Evolutionary conservation across 2,888 invertebrate genomes (phyloP), one percentile per base, ranked within the genome.

Genomic region (Eristalis tenax): DNA sequence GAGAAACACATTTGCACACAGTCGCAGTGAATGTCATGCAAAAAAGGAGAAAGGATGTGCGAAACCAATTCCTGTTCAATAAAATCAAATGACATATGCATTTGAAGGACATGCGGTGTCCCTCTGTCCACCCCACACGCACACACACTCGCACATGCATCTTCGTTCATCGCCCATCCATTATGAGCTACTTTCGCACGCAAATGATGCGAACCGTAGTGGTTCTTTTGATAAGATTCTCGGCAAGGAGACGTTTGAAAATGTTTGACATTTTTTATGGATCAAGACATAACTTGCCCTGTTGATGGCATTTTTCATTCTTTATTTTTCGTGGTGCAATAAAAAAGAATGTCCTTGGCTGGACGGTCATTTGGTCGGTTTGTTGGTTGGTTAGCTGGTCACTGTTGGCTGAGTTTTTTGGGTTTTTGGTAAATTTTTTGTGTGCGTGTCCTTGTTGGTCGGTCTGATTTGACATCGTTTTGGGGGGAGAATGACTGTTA

Each of bases 371-470:
- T n/a, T n/a, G n/a, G n/a, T n/a, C n/a, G n/a, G n/a, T n/a, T n/a
- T n/a, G n/a, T n/a, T n/a, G 4, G 5, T 18, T 66, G 18, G 15
- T 2, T 5, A 23, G 50, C 50, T 69, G 32, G 64, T 64, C 77
- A 77, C 69, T 77, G 63, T 70, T 50, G 69, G 77, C 35, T 78
- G 56, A 23, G 40, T 75, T 75, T 73, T 40, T 18, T 78, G 56
- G 32, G 40, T 75, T 75, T 73, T 40, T 18, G 1, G 4, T 43
- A 57, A 23, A n/a, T 66, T 26, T 75, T 43, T 50, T 15, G 10
- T 15, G 32, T 32, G 32, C 28, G 23, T 15, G 13, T 59, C 13
- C 18, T 59, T 43, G 26, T n/a, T 68, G 76, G 76, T 77, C 61
- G 65, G 56, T 56, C 57, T 43, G 43, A 43, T 68, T 66, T 38